A percentile compares a stretch with the other conserved stretches of the same genome.
Conservation (phyloP, 2,113 vertebrate genomes). For the Eurypyga helias region DNA sequence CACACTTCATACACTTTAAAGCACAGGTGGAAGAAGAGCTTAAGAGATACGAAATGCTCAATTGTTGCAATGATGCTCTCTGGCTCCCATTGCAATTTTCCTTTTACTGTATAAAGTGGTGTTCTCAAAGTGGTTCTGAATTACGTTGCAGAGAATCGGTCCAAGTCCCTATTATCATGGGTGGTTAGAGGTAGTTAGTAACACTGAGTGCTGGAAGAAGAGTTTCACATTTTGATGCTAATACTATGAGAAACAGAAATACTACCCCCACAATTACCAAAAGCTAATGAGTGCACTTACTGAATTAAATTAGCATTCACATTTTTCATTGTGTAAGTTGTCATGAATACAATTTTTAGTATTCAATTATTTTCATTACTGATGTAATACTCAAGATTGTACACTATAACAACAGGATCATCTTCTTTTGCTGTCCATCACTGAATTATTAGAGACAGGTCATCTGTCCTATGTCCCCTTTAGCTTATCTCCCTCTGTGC, state of each 20-base stretch:
- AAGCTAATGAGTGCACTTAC: not conserved
- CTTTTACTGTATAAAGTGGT: not conserved
- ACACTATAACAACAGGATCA: not conserved
- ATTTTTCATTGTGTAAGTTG: not conserved
- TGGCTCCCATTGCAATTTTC: not conserved
- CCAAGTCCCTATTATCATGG: not conserved
- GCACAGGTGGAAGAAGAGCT: constrained; percentile 8
- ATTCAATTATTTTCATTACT: not conserved
- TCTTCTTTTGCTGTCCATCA: not conserved
- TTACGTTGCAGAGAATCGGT: not conserved
- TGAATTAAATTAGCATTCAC: not conserved
- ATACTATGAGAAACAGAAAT: not conserved
- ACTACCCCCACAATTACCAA: not conserved
- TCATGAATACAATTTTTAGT: not conserved
- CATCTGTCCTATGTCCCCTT: not conserved
- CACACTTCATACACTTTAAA: not conserved
- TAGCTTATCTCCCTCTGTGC: not conserved
- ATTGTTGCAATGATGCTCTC: not conserved
- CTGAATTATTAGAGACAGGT: not conserved
- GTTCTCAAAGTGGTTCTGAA: not conserved
- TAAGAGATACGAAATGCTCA: not conserved
- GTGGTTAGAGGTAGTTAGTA: not conserved
- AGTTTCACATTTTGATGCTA: not conserved
- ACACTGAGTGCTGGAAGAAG: not conserved
- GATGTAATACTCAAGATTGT: not conserved